A percentile compares a stretch with the other conserved stretches of the same genome.
Evolutionary conservation across 2,113 vertebrate species (phyloP).

Genomic region (Xenopus laevis): DNA sequence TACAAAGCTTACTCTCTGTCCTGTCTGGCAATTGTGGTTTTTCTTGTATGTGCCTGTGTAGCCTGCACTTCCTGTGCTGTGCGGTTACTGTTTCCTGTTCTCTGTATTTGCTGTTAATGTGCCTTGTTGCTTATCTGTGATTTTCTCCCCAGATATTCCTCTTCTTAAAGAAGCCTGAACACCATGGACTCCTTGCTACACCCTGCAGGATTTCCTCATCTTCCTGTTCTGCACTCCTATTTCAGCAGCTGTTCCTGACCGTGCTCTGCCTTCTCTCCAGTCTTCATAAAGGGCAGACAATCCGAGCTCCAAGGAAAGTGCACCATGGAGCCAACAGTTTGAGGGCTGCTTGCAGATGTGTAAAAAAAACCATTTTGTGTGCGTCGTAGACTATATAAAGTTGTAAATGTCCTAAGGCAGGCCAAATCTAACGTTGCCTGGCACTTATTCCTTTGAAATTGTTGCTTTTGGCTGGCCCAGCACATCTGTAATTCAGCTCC

Average conservation of each 20-base stretch:
- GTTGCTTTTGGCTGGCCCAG: constrained; percentile 18
- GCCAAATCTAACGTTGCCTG: constrained; percentile 1
- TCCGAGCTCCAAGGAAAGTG: not conserved
- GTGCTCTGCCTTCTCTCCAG: constrained; percentile 11
- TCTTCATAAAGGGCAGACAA: constrained; percentile 38
- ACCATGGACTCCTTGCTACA: constrained; percentile 19
- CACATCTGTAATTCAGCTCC: constrained; percentile 6
- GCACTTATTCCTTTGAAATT: constrained; percentile 12
- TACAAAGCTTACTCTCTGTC: not conserved
- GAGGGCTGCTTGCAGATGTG: constrained; percentile 31
- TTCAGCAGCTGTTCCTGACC: not conserved
- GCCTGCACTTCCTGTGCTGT: not conserved
- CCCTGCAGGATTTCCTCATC: constrained; percentile 20
- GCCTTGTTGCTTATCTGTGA: not conserved
- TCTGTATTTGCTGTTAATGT: not conserved
- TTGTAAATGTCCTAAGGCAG: not conserved
- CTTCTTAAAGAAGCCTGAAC: constrained; percentile 95
- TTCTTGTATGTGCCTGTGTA: not conserved
- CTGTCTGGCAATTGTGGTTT: not conserved
- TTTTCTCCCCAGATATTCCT: constrained; percentile 80
- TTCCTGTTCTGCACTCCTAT: constrained; percentile 18
- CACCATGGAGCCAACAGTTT: constrained; percentile 1
- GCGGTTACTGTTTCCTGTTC: not conserved
- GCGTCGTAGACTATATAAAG: constrained; percentile 31
- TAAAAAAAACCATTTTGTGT: constrained; percentile 13